Conservation (phyloP, 2,113 vertebrate species). For the Edolisoma coerulescens region DNA sequence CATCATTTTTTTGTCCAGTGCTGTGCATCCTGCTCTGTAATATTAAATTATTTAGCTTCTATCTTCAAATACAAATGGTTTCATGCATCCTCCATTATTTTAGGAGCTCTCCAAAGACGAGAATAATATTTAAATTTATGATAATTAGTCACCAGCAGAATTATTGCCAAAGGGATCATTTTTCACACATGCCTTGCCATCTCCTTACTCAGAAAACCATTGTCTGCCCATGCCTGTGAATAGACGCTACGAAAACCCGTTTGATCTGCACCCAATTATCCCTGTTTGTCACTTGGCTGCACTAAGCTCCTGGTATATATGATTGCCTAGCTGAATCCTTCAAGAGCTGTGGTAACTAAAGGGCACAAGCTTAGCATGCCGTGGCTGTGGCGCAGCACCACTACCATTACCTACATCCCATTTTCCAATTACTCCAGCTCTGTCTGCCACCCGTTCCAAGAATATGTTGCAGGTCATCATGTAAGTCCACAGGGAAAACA, state of each 20-base stretch:
- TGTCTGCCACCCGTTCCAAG: conserved; percentile 8
- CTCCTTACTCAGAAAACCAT: conserved; percentile 41
- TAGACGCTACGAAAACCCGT: neutral
- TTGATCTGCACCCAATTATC: conserved; percentile 67
- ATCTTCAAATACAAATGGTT: conserved; percentile 72
- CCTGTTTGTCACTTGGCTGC: conserved; percentile 70
- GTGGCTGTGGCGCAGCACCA: neutral
- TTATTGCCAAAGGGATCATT: conserved; percentile 44
- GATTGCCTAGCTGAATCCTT: conserved; percentile 68
- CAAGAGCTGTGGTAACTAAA: conserved; percentile 28
- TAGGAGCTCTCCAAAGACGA: conserved; percentile 67
- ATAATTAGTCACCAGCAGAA: conserved; percentile 60
- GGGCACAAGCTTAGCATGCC: neutral
- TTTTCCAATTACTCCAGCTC: conserved; percentile 15
- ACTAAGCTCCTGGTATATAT: conserved; percentile 69
- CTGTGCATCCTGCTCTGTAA: conserved; percentile 40
- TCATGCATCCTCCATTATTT: conserved; percentile 70
- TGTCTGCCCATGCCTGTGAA: conserved; percentile 44
- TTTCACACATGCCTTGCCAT: conserved; percentile 68
- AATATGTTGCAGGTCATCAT: neutral
- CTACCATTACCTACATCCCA: neutral
- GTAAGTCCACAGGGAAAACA: neutral
- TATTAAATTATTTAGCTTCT: conserved; percentile 74
- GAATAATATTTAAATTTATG: conserved; percentile 74
- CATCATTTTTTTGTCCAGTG: conserved; percentile 67